Percentiles rank a stretch among this genome's conserved stretches.
Conservation (phyloP, 2,888 invertebrate genomes). For the Epinotia bilunana region DNA sequence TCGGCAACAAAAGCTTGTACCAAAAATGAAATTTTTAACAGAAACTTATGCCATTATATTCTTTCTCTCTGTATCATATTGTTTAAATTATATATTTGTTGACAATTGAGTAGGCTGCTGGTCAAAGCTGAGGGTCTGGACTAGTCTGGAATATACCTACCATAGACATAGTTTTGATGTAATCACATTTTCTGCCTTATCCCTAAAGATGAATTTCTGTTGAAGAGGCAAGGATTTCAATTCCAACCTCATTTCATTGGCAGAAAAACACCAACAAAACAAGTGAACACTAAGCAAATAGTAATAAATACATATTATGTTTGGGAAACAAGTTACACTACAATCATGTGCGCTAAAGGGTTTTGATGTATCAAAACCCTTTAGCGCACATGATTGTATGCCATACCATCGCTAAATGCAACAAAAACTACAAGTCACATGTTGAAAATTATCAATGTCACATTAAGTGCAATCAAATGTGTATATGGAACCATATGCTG, state of each 20-base stretch:
- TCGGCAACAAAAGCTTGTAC: too few species aligned
- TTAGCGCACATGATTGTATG: too few species aligned
- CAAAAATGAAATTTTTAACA: too few species aligned
- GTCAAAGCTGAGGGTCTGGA: background rate
- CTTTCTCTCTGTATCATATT: too few species aligned
- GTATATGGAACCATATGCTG: too few species aligned
- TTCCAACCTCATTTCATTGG: too few species aligned
- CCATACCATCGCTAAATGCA: background rate
- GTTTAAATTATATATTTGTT: too few species aligned
- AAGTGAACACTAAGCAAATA: background rate
- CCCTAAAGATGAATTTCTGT: background rate
- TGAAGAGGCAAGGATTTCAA: too few species aligned
- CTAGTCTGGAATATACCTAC: background rate
- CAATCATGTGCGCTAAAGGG: background rate
- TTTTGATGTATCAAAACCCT: background rate
- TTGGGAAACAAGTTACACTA: too few species aligned
- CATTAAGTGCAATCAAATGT: constrained; percentile 2
- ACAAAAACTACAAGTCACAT: constrained; percentile 8
- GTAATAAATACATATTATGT: background rate
- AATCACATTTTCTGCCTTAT: background rate
- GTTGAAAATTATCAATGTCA: background rate
- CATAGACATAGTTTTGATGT: background rate
- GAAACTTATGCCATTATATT: too few species aligned
- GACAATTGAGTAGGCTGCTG: background rate
- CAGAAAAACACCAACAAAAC: background rate